Evolutionary conservation across 92 coral and sea anemone species (phyloP).

Genomic region (Parazoanthus darwini): DNA sequence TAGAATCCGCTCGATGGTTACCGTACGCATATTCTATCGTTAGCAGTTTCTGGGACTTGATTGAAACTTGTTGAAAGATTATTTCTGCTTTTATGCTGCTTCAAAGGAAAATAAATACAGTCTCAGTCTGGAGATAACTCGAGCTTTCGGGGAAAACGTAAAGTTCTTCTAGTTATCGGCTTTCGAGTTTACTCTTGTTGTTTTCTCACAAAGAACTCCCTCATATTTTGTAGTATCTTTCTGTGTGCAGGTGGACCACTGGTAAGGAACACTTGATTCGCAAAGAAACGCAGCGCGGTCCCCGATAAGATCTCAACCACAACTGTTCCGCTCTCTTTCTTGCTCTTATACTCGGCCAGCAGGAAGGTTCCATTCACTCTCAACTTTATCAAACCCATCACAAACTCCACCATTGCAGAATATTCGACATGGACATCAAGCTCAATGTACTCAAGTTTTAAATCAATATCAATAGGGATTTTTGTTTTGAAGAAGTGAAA

Average conservation of each 20-base stretch:
- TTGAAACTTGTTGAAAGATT: no score
- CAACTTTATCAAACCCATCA: conserved; percentile 4
- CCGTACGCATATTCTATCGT: no score
- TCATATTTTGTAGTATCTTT: conserved; percentile 5
- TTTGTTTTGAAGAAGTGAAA: neutral
- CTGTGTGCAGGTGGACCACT: conserved; percentile 13
- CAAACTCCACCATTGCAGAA: neutral
- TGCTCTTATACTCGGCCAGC: conserved; percentile 22
- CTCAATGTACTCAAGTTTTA: neutral
- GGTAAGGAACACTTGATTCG: conserved; percentile 1
- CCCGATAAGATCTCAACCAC: neutral
- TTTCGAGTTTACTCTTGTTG: no score
- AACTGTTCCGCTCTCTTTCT: conserved; percentile 10
- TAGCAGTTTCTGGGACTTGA: no score
- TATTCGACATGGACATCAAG: neutral
- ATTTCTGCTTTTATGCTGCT: no score
- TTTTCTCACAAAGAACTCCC: neutral
- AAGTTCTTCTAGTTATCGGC: no score
- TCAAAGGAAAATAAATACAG: no score
- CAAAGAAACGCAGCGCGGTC: conserved; percentile 8
- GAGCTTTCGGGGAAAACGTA: no score
- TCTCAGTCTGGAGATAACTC: no score
- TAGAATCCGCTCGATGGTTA: no score
- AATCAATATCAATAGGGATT: neutral
- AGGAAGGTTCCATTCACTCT: conserved; percentile 6